These are phyloP conservation scores for Columba janthina DNA, from an alignment of 2,113 vertebrate genomes.

Conservation along the genomic window DNA sequence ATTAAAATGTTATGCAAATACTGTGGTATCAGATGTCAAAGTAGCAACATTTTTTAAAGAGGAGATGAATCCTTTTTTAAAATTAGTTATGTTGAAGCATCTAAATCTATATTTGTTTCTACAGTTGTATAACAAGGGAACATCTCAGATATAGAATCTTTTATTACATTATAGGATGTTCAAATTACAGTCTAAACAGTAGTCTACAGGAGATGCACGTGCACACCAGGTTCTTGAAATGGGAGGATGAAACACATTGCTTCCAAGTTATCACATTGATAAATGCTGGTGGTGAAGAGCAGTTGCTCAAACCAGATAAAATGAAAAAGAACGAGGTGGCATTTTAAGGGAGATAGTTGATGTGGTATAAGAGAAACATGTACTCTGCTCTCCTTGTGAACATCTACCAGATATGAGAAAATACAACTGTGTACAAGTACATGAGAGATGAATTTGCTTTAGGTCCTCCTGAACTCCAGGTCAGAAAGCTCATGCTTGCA, in stretches of 20 bases:
- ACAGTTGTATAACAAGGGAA: not conserved
- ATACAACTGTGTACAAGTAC: not conserved
- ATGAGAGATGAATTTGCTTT: not conserved
- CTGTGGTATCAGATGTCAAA: not conserved
- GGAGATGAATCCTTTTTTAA: not conserved
- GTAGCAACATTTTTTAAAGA: not conserved
- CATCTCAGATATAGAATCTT: not conserved
- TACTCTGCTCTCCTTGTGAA: not conserved
- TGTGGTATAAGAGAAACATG: not conserved
- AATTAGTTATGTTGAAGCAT: not conserved
- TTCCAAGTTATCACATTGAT: not conserved
- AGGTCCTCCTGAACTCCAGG: not conserved
- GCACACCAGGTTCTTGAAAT: not conserved
- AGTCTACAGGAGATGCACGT: not conserved
- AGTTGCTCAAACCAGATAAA: not conserved
- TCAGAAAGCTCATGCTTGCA: not conserved
- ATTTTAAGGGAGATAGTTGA: not conserved
- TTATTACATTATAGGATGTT: not conserved
- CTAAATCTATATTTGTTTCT: not conserved
- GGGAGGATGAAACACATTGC: not conserved
- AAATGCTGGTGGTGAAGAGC: not conserved
- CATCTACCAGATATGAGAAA: not conserved
- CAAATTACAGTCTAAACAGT: not conserved
- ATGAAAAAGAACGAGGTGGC: not conserved
- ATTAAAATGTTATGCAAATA: not conserved